Conservation (phyloP, 2,797 vertebrate genomes). For the Myripristis murdjan region DNA sequence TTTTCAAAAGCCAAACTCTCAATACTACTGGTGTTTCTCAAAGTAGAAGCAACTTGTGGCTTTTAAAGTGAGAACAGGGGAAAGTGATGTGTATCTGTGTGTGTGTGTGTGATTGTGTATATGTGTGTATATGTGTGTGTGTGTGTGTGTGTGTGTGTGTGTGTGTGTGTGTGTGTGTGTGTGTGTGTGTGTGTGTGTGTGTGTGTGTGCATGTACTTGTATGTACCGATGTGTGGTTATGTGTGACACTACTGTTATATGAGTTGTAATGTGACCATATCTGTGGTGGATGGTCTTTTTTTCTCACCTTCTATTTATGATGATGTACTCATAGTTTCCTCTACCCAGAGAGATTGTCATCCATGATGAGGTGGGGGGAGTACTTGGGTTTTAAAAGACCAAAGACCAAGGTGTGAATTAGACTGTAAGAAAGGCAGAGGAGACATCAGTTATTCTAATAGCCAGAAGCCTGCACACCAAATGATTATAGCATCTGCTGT, state of each 20-base stretch:
- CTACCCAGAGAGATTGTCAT: slow-evolving; percentile 8
- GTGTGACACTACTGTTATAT: slow-evolving; percentile 8
- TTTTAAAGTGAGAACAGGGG: slow-evolving; percentile 31
- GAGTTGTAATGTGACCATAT: slow-evolving; percentile 36
- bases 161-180: background rate
- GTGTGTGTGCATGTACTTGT: background rate
- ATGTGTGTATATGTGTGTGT: background rate
- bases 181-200: background rate
- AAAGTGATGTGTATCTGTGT: slow-evolving; percentile 11
- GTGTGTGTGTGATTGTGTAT: background rate
- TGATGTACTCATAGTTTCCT: slow-evolving; percentile 63
- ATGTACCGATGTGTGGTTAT: slow-evolving; percentile 4
- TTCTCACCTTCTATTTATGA: slow-evolving; percentile 6
- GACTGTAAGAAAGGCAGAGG: slow-evolving; percentile 18
- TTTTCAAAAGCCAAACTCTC: background rate
- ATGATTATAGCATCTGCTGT: background rate
- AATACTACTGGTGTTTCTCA: background rate
- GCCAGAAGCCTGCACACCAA: too few relatives aligned
- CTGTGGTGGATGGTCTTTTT: slow-evolving; percentile 34
- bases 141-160: background rate
- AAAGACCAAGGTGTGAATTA: background rate
- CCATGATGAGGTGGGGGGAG: slow-evolving; percentile 1
- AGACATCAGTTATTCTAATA: background rate
- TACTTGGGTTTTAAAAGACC: slow-evolving; percentile 38
- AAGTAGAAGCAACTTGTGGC: slow-evolving; percentile 22